Evolutionary conservation across 2,888 invertebrate genomes (phyloP).

Genomic region (Himalopsyche anomala): DNA sequence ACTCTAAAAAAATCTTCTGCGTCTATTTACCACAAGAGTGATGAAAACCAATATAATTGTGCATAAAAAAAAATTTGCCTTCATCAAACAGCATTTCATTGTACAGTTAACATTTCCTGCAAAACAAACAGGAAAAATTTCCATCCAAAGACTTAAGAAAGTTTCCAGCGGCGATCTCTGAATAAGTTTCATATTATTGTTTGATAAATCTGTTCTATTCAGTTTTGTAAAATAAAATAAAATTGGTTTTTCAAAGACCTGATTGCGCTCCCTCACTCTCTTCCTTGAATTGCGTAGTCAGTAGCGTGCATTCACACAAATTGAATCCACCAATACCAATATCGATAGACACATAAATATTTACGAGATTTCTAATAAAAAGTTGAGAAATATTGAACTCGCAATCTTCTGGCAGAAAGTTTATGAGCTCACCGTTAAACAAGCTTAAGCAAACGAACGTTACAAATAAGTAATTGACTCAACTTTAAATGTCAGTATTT

Average conservation of each 20-base stretch:
- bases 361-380: no score
- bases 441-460: no score
- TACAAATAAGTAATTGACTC: no score
- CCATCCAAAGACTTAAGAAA: background rate
- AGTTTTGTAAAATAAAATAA: slow-evolving; percentile 16
- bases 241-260: background rate
- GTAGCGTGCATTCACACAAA: no score
- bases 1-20: no score
- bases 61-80: background rate
- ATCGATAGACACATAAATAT: no score
- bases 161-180: slow-evolving; percentile 9
- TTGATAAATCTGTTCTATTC: slow-evolving; percentile 16
- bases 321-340: no score
- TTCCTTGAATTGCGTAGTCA: background rate
- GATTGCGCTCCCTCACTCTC: background rate
- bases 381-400: no score
- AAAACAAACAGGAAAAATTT: background rate
- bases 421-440: no score
- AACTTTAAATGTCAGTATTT: no score
- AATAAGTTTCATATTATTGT: slow-evolving; percentile 29
- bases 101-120: background rate
- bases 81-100: background rate
- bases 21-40: no score
- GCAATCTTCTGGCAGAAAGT: no score
- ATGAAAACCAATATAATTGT: background rate